phyloP scores from a whole-genome alignment of 2,888 invertebrate species.

The Hirtodrosophila trivittata region DNA sequence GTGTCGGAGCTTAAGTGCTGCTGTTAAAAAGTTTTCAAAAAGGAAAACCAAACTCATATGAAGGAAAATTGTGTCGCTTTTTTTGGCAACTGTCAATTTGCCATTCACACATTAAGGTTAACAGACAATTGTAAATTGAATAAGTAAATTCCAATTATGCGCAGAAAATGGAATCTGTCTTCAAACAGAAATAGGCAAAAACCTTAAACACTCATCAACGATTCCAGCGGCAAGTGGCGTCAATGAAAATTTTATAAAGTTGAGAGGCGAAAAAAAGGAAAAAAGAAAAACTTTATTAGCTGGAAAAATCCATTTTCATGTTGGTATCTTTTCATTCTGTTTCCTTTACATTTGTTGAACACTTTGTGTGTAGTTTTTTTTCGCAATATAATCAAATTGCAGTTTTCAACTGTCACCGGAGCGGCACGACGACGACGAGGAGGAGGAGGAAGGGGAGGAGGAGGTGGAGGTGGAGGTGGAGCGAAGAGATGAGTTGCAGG shows the following conservation, averaged over 20 bases:
- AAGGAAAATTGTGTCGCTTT: no score
- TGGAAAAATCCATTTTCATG: conserved; percentile 23
- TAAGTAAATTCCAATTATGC: no score
- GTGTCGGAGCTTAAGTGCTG: no score
- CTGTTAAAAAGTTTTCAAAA: no score
- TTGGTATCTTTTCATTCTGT: no score
- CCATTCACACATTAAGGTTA: no score
- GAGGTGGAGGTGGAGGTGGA: background rate
- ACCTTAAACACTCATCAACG: conserved; percentile 2
- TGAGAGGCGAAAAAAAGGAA: background rate
- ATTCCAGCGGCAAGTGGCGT: conserved; percentile 15
- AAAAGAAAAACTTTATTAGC: conserved; percentile 39
- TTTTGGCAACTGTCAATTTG: no score
- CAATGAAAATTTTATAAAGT: conserved; percentile 33
- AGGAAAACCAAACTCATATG: no score
- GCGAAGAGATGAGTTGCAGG: background rate
- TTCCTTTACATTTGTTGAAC: no score
- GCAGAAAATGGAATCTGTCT: no score
- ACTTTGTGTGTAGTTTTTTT: conserved; percentile 11
- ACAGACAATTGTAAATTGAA: no score
- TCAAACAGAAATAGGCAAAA: background rate
- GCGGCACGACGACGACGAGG: background rate
- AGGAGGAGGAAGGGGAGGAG: background rate
- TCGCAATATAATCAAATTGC: conserved; percentile 66
- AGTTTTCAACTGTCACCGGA: conserved; percentile 65